A percentile compares a stretch with the other conserved stretches of the same genome.
phyloP scores from a whole-genome alignment of 2,113 vertebrate species.

The Pterophyllum scalare region DNA sequence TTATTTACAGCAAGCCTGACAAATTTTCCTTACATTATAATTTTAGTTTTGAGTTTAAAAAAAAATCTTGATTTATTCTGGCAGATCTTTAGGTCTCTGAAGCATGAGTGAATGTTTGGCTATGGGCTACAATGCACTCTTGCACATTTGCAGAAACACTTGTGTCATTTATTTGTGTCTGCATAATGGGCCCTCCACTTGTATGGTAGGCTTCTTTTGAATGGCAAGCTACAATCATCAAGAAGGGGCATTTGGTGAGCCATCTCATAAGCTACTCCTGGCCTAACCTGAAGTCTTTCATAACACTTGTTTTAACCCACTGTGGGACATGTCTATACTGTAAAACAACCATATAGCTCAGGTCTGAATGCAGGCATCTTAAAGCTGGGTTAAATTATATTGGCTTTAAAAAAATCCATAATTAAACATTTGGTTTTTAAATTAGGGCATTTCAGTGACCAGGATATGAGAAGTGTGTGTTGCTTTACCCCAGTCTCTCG shows the following conservation, averaged over 20 bases:
- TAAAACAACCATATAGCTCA: no score
- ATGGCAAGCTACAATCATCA: no score
- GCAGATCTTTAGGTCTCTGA: background rate
- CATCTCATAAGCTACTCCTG: no score
- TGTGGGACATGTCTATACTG: no score
- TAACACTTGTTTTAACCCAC: no score
- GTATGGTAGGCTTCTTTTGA: background rate
- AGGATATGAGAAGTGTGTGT: background rate
- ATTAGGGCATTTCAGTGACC: background rate
- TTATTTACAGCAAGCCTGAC: background rate
- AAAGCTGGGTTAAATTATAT: background rate
- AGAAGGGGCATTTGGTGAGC: no score
- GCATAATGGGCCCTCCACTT: background rate
- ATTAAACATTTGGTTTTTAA: background rate
- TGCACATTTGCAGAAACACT: no score
- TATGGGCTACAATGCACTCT: rapidly evolving
- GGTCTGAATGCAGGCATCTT: background rate
- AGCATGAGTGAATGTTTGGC: background rate
- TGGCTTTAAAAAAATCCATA: background rate
- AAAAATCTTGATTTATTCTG: background rate
- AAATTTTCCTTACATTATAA: rapidly evolving
- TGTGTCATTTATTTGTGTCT: no score
- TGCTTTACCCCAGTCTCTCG: no score
- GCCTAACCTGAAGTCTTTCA: no score
- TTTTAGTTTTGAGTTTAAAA: background rate